A percentile compares a stretch with the other conserved stretches of the same genome.
phyloP scores from a whole-genome alignment of 1,140 invertebrate genomes.

The Macrocentrus cingulum region DNA sequence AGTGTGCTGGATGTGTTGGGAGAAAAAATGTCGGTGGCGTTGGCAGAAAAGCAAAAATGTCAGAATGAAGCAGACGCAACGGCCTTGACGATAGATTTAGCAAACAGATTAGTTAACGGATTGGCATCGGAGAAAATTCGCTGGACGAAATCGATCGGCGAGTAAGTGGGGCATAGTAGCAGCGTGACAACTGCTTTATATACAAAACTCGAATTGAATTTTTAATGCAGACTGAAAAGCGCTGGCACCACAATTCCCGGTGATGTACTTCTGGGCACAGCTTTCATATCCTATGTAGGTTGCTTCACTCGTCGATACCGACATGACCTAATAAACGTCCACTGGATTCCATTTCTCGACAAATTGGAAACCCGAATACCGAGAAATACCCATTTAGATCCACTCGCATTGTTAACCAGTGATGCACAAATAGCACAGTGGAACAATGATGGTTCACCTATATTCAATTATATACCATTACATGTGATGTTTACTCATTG shows the following conservation, averaged over 20 bases:
- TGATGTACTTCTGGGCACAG: conserved; percentile 84
- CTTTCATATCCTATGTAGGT: conserved; percentile 95
- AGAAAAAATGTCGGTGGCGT: conserved; percentile 81
- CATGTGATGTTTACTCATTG: too few species aligned
- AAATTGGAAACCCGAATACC: conserved; percentile 73
- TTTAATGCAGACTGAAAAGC: conserved; percentile 51
- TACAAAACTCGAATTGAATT: not conserved
- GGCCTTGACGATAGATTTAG: conserved; percentile 82
- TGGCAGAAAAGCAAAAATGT: conserved; percentile 84
- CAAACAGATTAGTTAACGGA: conserved; percentile 89
- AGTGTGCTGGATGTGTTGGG: conserved; percentile 73
- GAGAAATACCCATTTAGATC: conserved; percentile 76
- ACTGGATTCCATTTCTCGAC: conserved; percentile 75
- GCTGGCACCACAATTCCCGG: conserved; percentile 81
- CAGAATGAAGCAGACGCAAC: conserved; percentile 84
- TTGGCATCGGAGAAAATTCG: conserved; percentile 89
- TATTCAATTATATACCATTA: not conserved
- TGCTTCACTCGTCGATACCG: conserved; percentile 89
- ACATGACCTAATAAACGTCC: conserved; percentile 74
- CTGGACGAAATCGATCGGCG: conserved; percentile 73
- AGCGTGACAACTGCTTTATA: not conserved
- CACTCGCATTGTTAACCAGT: conserved; percentile 81
- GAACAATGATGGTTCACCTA: conserved; percentile 79
- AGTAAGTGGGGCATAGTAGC: conserved; percentile 46
- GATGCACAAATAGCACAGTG: conserved; percentile 88